A percentile compares a stretch with the other conserved stretches of the same genome.
Conservation (phyloP, 2,888 invertebrate genomes). For the Celastrina argiolus region DNA sequence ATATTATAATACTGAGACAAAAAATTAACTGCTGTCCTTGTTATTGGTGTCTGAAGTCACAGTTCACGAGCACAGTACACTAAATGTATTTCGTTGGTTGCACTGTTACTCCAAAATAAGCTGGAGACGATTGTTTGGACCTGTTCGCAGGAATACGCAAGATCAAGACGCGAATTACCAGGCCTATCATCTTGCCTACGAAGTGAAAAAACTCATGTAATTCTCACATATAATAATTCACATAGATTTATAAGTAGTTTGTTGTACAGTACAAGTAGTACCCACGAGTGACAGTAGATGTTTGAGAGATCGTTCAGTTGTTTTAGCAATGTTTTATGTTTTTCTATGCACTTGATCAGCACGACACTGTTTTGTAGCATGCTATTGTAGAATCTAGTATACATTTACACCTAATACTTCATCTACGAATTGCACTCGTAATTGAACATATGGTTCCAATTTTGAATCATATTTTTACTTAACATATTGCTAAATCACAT, state of each 20-base stretch:
- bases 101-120: conserved; percentile 44
- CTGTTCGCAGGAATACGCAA: conserved; percentile 90
- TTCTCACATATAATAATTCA: conserved; percentile 67
- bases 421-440: background rate
- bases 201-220: conserved; percentile 99
- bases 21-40: background rate
- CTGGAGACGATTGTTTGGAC: conserved; percentile 76
- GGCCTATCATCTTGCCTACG: conserved; percentile 99
- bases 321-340: conserved; percentile 12
- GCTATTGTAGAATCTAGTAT: conserved; percentile 14
- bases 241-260: conserved; percentile 48
- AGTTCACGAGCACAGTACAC: conserved; percentile 37
- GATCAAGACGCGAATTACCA: conserved; percentile 96
- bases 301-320: background rate
- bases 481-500: background rate
- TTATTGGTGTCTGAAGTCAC: conserved; percentile 21
- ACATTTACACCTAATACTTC: background rate
- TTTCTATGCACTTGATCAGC: conserved; percentile 28
- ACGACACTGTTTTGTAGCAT: conserved; percentile 26
- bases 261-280: conserved; percentile 27
- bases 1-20: background rate
- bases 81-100: conserved; percentile 34
- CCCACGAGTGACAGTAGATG: background rate
- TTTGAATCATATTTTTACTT: conserved; percentile 1
- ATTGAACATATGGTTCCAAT: background rate